Conservation (phyloP, 2,888 invertebrate species). For the Baccha elongata region DNA sequence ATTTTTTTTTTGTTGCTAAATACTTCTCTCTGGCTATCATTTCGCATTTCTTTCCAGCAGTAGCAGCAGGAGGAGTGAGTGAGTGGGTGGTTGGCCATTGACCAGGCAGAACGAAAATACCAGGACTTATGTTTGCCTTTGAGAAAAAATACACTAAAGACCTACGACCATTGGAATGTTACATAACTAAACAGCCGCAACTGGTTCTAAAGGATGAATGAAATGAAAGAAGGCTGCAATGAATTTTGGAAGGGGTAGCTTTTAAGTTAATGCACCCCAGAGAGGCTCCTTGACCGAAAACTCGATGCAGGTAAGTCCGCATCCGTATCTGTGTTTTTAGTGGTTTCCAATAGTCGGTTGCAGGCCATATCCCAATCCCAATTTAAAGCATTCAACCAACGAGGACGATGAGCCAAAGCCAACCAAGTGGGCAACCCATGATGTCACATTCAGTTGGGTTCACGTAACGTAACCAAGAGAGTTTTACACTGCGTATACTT, state of each 20-base stretch:
- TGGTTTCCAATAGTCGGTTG: slow-evolving; percentile 70
- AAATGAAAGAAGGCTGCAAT: slow-evolving; percentile 4
- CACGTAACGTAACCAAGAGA: slow-evolving; percentile 61
- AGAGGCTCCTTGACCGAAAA: slow-evolving; percentile 72
- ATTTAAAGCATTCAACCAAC: slow-evolving; percentile 26
- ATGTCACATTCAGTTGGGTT: slow-evolving; percentile 70
- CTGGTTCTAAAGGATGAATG: slow-evolving; percentile 43
- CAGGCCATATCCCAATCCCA: slow-evolving; percentile 52
- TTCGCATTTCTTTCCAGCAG: slow-evolving; percentile 29
- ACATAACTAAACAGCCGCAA: slow-evolving; percentile 69
- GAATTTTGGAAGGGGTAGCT: slow-evolving; percentile 42
- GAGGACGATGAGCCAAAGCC: slow-evolving; percentile 16
- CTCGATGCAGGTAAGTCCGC: slow-evolving; percentile 73
- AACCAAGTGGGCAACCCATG: slow-evolving; percentile 55
- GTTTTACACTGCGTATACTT: slow-evolving; percentile 67
- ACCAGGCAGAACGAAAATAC: not conserved
- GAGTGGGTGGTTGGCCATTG: slow-evolving; percentile 15
- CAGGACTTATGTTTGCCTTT: slow-evolving; percentile 28
- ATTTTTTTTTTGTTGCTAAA: not conserved
- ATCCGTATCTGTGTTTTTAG: slow-evolving; percentile 73
- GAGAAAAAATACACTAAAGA: slow-evolving; percentile 49
- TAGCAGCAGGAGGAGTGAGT: slow-evolving; percentile 4
- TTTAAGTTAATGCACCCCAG: slow-evolving; percentile 73
- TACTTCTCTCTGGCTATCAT: slow-evolving; percentile 39
- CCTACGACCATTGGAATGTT: slow-evolving; percentile 44